phyloP scores from a whole-genome alignment of 1,140 invertebrate genomes.

The Lanistes nyassanus region DNA sequence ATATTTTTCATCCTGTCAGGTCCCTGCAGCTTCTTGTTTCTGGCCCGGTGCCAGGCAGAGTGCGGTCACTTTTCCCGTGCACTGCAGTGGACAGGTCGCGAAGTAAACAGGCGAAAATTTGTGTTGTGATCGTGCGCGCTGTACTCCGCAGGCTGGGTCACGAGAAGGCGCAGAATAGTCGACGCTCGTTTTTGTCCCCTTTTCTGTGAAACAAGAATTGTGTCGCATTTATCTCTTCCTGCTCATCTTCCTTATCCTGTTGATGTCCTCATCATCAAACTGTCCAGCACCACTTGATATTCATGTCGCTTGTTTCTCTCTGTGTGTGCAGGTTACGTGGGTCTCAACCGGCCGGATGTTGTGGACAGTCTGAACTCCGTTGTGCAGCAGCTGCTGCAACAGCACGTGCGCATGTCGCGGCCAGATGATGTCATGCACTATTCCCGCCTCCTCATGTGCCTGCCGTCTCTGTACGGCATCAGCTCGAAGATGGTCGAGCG shows the following conservation, averaged over 20 bases:
- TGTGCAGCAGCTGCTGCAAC: slow-evolving; percentile 59
- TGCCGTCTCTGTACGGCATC: slow-evolving; percentile 62
- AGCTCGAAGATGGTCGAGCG: slow-evolving; percentile 62
- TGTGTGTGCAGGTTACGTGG: slow-evolving; percentile 52
- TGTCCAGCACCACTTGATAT: too few relatives aligned
- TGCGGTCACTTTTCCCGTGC: too few relatives aligned
- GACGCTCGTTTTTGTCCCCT: slow-evolving; percentile 9
- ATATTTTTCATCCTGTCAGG: too few relatives aligned
- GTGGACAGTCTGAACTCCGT: slow-evolving; percentile 58
- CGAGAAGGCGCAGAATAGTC: too few relatives aligned
- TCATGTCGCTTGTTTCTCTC: slow-evolving; percentile 15
- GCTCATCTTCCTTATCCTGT: neutral
- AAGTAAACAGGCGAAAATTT: too few relatives aligned
- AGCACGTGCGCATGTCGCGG: slow-evolving; percentile 54
- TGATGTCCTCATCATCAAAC: too few relatives aligned
- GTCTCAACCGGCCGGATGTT: slow-evolving; percentile 47
- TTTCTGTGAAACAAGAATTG: neutral
- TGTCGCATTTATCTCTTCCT: neutral
- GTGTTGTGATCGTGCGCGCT: neutral
- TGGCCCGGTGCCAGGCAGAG: too few relatives aligned
- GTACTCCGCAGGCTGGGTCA: too few relatives aligned
- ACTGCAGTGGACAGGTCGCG: too few relatives aligned
- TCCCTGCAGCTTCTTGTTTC: too few relatives aligned
- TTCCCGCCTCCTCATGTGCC: slow-evolving; percentile 58
- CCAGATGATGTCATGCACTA: slow-evolving; percentile 63